Conservation (phyloP, 1,140 invertebrate species). For the Drosophila kohkoa region DNA sequence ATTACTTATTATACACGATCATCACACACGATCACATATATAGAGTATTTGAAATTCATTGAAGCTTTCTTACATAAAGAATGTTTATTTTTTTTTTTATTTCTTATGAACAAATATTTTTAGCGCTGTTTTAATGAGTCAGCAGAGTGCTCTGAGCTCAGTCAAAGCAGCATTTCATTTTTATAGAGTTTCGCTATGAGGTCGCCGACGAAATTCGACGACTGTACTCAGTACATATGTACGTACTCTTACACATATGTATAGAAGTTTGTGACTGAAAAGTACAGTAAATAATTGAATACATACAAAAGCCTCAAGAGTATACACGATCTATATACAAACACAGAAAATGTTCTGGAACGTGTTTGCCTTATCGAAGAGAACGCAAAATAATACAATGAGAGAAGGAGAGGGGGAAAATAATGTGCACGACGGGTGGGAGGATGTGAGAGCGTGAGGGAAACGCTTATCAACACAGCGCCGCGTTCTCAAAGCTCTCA, state of each 20-base stretch:
- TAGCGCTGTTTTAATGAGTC: constrained; percentile 72
- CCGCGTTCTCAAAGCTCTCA: background rate
- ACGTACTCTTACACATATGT: background rate
- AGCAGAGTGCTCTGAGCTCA: constrained; percentile 50
- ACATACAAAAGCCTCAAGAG: constrained; percentile 20
- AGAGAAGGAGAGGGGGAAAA: background rate
- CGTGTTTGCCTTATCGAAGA: constrained; percentile 55
- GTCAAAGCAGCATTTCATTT: constrained; percentile 45
- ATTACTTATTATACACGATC: too few relatives aligned
- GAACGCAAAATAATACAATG: constrained; percentile 8
- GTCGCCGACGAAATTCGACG: constrained; percentile 61
- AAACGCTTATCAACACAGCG: constrained; percentile 30
- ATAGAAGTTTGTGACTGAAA: background rate
- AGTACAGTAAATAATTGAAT: constrained; percentile 51
- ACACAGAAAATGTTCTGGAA: constrained; percentile 36
- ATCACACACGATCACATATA: background rate
- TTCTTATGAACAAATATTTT: constrained; percentile 50
- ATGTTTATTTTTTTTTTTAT: background rate
- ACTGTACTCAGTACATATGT: constrained; percentile 16
- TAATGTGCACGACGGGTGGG: background rate
- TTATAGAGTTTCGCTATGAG: constrained; percentile 59
- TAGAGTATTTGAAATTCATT: constrained; percentile 2
- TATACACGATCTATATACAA: constrained; percentile 16
- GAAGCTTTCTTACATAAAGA: background rate
- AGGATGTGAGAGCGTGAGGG: constrained; percentile 27